Conservation (phyloP, 2,888 invertebrate genomes). For the Tipula confusa region DNA sequence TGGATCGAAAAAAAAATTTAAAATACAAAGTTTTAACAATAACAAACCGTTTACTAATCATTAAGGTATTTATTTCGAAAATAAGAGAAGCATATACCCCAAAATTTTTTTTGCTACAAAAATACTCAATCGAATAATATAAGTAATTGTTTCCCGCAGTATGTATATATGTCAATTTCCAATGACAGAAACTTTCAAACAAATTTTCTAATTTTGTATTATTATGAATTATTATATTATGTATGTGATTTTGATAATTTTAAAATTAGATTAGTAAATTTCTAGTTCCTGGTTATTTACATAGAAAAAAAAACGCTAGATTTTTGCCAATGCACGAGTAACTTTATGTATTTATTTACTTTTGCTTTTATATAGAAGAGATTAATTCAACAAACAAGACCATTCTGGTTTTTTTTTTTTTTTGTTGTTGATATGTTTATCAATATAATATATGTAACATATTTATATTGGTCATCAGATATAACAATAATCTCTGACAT, state of each 20-base stretch:
- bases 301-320: not conserved
- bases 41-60: not conserved
- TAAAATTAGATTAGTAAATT: not conserved
- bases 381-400: not conserved
- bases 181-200: not conserved
- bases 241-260: not conserved
- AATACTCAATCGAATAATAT: not conserved
- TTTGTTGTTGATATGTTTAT: not conserved
- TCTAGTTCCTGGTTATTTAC: not conserved
- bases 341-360: not conserved
- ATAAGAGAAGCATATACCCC: not conserved
- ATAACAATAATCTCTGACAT: not conserved
- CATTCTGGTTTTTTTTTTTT: not conserved
- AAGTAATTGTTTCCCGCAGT: not conserved
- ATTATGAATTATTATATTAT: not conserved
- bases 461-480: not conserved
- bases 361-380: not conserved
- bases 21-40: not conserved
- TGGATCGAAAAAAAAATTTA: too few relatives aligned
- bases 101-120: not conserved
- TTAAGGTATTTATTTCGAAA: not conserved
- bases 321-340: not conserved
- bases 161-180: not conserved
- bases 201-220: not conserved
- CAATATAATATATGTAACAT: not conserved